Conservation (phyloP, 2,797 vertebrate species). For the Delichon dasypus region DNA sequence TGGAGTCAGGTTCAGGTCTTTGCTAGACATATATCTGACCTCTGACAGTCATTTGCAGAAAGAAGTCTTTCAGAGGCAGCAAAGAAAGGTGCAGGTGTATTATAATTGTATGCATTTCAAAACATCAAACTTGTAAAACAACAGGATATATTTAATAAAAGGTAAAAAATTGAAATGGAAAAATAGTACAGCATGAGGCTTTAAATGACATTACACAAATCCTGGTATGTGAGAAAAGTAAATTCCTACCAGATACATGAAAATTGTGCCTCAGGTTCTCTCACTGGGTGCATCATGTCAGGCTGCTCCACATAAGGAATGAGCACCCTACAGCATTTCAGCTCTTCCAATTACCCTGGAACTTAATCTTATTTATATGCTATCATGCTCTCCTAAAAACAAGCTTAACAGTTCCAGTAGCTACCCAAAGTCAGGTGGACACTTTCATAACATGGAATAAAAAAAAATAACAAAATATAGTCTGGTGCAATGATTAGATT, state of each 20-base stretch:
- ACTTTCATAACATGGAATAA: neutral
- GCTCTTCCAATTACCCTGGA: neutral
- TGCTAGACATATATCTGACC: neutral
- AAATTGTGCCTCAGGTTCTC: neutral
- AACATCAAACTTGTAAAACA: neutral
- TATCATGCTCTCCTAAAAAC: neutral
- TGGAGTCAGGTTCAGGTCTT: neutral
- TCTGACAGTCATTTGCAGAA: neutral
- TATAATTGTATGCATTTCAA: neutral
- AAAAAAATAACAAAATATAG: neutral
- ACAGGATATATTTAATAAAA: neutral
- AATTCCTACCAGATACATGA: neutral
- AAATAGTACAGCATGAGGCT: neutral
- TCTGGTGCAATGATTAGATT: neutral
- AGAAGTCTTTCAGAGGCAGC: neutral
- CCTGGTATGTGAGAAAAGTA: neutral
- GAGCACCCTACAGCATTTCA: neutral
- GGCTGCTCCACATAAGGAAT: neutral
- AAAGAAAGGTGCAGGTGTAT: neutral
- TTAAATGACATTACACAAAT: neutral
- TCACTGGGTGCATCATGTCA: fast-evolving
- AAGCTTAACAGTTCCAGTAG: neutral
- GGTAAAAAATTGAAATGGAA: neutral
- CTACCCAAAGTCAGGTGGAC: neutral
- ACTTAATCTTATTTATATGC: neutral